Evolutionary conservation across 2,113 vertebrate species (phyloP).

Genomic region (Plecturocebus donacophilus): DNA sequence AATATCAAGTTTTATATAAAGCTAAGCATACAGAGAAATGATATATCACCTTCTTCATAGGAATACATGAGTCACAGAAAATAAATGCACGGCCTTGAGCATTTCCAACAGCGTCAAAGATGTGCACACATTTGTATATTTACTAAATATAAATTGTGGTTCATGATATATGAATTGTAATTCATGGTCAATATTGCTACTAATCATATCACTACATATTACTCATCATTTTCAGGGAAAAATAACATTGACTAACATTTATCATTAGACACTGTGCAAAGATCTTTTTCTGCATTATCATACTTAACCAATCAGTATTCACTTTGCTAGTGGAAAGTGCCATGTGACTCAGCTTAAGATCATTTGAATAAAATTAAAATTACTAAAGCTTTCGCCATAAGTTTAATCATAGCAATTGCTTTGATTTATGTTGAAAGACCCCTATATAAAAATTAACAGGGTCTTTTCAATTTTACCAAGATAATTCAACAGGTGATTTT

Average conservation of each 20-base stretch:
- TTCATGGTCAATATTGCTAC: background rate
- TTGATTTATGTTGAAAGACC: background rate
- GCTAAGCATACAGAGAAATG: background rate
- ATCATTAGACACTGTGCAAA: background rate
- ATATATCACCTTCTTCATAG: background rate
- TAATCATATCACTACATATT: background rate
- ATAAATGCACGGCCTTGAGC: background rate
- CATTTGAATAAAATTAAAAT: slow-evolving; percentile 14
- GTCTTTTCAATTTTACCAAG: background rate
- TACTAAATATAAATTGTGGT: background rate
- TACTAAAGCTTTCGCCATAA: background rate
- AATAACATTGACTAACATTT: background rate
- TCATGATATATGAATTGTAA: background rate
- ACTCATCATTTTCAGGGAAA: background rate
- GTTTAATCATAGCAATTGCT: background rate
- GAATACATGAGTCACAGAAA: slow-evolving; percentile 11
- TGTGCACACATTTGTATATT: background rate
- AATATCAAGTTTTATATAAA: background rate
- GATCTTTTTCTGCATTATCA: background rate
- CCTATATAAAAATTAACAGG: background rate
- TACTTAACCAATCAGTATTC: background rate
- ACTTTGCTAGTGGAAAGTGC: background rate
- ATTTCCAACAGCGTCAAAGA: slow-evolving; percentile 21
- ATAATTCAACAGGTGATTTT: background rate
- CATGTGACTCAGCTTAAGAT: background rate